phyloP scores from a whole-genome alignment of 2,113 vertebrate genomes.

The Gymnarchus niloticus region DNA sequence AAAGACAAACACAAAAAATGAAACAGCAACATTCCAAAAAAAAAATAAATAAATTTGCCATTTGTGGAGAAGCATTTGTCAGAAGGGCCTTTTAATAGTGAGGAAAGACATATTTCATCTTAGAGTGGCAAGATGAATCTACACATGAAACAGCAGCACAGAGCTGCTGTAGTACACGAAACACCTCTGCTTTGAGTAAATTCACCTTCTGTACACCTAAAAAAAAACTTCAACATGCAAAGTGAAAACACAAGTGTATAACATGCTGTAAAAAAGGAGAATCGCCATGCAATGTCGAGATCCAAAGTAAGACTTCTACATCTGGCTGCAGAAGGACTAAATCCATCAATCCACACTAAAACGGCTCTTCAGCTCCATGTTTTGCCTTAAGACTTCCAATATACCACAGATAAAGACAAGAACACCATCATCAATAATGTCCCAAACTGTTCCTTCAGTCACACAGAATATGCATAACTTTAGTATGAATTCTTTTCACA shows the following conservation, averaged over 20 bases:
- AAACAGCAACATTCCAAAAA: not conserved
- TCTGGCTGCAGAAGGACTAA: not conserved
- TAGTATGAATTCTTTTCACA: slow-evolving; percentile 71
- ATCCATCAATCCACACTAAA: not conserved
- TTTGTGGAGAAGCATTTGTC: no score
- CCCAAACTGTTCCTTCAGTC: slow-evolving; percentile 41
- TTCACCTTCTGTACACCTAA: not conserved
- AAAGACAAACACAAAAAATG: not conserved
- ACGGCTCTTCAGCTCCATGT: not conserved
- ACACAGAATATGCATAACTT: slow-evolving; percentile 49
- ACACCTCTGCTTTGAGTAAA: not conserved
- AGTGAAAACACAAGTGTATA: not conserved
- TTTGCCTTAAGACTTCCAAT: not conserved
- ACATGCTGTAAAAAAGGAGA: not conserved
- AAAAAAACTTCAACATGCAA: no score
- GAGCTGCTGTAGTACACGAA: not conserved
- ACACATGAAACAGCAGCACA: not conserved
- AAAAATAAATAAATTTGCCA: no score
- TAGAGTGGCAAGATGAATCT: not conserved
- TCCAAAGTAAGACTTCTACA: not conserved
- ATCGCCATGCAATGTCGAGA: not conserved
- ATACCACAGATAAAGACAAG: slow-evolving; percentile 42
- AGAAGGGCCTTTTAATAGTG: no score
- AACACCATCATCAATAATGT: slow-evolving; percentile 41
- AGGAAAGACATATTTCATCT: not conserved